Conservation (phyloP, 2,797 vertebrate genomes). For the Sciurus vulgaris region DNA sequence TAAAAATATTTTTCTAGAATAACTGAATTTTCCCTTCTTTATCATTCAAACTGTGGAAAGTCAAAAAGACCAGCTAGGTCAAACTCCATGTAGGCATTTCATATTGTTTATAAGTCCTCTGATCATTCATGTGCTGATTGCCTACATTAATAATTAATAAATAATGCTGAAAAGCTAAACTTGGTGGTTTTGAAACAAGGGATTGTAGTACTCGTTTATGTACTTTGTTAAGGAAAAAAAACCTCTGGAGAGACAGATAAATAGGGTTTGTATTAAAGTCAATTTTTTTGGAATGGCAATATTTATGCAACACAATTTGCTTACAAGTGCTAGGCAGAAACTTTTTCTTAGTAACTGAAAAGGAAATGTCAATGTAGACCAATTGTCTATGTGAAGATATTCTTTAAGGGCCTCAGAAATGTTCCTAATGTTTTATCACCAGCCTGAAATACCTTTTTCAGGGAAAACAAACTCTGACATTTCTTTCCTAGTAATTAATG, state of each 20-base stretch:
- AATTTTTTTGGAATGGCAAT: neutral
- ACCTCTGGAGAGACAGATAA: neutral
- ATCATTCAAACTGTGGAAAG: neutral
- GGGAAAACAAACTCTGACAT: neutral
- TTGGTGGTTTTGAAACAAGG: constrained; percentile 2
- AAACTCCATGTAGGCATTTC: neutral
- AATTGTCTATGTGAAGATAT: neutral
- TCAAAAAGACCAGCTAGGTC: neutral
- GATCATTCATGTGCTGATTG: neutral
- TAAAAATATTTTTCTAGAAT: constrained; percentile 44
- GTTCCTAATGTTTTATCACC: neutral
- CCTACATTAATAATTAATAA: neutral
- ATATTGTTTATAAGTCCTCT: neutral
- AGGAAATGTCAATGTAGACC: neutral
- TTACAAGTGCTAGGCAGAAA: neutral
- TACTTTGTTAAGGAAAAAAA: constrained; percentile 17
- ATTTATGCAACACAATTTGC: constrained; percentile 1
- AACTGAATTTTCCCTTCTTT: constrained; percentile 40
- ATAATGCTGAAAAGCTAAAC: neutral
- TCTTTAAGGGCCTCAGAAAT: constrained; percentile 34
- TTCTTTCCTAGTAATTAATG: constrained; percentile 7
- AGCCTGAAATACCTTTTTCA: neutral
- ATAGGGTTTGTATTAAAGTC: neutral
- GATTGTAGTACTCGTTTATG: neutral
- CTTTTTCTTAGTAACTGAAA: neutral